These are phyloP conservation scores for Kuschelorhynchus macadamiae DNA, from an alignment of 2,888 invertebrate species.

Conservation along the genomic window DNA sequence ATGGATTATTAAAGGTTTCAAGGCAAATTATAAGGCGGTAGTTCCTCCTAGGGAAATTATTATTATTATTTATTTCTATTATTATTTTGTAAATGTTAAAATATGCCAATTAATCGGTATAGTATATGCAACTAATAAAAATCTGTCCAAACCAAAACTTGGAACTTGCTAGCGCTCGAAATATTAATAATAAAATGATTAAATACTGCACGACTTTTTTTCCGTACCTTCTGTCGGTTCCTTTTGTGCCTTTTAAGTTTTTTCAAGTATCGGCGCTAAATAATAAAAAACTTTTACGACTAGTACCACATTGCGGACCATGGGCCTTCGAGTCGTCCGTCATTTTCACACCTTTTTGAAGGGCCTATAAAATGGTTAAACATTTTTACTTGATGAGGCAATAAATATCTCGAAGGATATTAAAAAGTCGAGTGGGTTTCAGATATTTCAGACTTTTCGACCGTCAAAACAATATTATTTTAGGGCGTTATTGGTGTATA, in stretches of 20 bases:
- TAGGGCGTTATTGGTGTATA: background rate
- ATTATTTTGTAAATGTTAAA: no score
- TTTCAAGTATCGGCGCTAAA: slow-evolving; percentile 29
- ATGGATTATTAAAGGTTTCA: no score
- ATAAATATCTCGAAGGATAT: slow-evolving; percentile 32
- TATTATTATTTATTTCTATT: no score
- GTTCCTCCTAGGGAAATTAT: no score
- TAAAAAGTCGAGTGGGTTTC: slow-evolving; percentile 40
- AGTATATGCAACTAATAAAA: no score
- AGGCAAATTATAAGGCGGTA: no score
- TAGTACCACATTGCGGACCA: slow-evolving; percentile 30
- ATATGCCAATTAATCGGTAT: no score
- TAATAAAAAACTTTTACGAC: slow-evolving; percentile 29
- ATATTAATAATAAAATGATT: no score
- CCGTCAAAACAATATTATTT: background rate
- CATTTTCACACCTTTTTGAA: slow-evolving; percentile 40
- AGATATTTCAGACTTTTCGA: slow-evolving; percentile 23
- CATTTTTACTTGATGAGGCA: slow-evolving; percentile 32
- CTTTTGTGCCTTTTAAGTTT: background rate
- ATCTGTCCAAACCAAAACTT: no score
- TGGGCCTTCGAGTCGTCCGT: slow-evolving; percentile 14
- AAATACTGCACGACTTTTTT: no score
- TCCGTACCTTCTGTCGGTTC: no score
- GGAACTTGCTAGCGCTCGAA: no score
- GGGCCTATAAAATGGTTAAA: slow-evolving; percentile 38